Evolutionary conservation across 2,888 invertebrate genomes (phyloP).

Genomic region (Lepidochrysops patricia): DNA sequence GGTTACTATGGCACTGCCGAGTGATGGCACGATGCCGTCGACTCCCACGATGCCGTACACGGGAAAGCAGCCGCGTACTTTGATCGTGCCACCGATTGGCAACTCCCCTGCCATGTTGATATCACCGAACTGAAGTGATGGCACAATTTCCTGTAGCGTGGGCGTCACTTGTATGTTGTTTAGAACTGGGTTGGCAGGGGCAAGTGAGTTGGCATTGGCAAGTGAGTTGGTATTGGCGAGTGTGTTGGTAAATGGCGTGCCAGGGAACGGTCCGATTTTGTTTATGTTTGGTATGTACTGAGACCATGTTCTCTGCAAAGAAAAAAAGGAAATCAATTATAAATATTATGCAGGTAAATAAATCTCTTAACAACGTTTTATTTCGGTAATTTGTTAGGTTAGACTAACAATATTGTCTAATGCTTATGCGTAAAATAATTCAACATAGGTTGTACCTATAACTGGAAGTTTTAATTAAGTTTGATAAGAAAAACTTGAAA

Average conservation of each 20-base stretch:
- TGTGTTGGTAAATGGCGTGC: constrained; percentile 16
- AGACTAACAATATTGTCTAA: no score
- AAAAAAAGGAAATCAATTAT: background rate
- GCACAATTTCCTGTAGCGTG: constrained; percentile 46
- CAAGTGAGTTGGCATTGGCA: background rate
- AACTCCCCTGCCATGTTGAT: constrained; percentile 46
- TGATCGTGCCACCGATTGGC: constrained; percentile 50
- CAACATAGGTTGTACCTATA: no score
- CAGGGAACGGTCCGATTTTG: background rate
- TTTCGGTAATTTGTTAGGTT: no score
- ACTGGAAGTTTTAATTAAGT: no score
- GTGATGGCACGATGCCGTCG: constrained; percentile 47
- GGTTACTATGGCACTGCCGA: constrained; percentile 43
- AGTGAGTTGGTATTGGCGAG: background rate
- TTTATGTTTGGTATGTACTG: constrained; percentile 1
- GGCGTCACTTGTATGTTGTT: constrained; percentile 38
- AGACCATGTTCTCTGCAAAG: constrained; percentile 1
- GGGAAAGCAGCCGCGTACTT: constrained; percentile 52
- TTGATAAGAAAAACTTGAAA: background rate
- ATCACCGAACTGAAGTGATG: constrained; percentile 49
- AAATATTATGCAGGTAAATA: background rate
- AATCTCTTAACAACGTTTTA: no score
- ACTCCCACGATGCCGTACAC: constrained; percentile 52
- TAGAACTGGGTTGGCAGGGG: constrained; percentile 21
- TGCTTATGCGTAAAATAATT: no score